These are phyloP conservation scores for Alligator mississippiensis DNA, from an alignment of 2,113 vertebrate genomes.

Conservation along the genomic window DNA sequence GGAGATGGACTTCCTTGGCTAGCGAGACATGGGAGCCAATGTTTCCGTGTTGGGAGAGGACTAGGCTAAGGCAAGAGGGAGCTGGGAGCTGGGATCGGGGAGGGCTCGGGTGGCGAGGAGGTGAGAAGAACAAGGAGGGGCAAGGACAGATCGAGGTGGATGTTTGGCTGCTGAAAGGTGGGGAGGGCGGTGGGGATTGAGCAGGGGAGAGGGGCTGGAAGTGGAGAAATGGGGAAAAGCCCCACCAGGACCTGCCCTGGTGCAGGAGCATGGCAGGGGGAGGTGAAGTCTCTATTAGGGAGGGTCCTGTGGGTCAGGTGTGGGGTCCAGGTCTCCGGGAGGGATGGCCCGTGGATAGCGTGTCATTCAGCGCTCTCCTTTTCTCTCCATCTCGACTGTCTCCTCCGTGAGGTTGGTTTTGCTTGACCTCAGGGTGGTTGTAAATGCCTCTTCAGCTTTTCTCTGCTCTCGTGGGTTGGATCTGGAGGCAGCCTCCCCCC, in stretches of 20 bases:
- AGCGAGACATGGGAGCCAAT: not conserved
- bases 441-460: not conserved
- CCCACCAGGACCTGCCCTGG: too few species aligned
- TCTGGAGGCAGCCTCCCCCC: not conserved
- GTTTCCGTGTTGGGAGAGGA: not conserved
- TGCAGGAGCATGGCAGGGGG: too few species aligned
- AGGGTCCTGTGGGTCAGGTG: too few species aligned
- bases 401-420: fast-evolving
- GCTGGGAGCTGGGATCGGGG: too few species aligned
- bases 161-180: fast-evolving
- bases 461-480: not conserved
- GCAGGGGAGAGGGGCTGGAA: too few species aligned
- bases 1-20: too few species aligned
- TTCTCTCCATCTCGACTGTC: not conserved
- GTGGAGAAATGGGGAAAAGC: too few species aligned
- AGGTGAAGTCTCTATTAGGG: too few species aligned
- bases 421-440: fast-evolving
- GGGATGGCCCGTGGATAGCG: too few species aligned
- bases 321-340: too few species aligned
- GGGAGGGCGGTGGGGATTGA: not conserved
- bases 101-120: not conserved
- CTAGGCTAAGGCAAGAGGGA: too few species aligned
- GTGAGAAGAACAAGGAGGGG: not conserved
- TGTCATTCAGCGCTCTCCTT: fast-evolving
- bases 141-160: fast-evolving